Evolutionary conservation across 2,113 vertebrate species (phyloP).

Genomic region (Bos taurus): DNA sequence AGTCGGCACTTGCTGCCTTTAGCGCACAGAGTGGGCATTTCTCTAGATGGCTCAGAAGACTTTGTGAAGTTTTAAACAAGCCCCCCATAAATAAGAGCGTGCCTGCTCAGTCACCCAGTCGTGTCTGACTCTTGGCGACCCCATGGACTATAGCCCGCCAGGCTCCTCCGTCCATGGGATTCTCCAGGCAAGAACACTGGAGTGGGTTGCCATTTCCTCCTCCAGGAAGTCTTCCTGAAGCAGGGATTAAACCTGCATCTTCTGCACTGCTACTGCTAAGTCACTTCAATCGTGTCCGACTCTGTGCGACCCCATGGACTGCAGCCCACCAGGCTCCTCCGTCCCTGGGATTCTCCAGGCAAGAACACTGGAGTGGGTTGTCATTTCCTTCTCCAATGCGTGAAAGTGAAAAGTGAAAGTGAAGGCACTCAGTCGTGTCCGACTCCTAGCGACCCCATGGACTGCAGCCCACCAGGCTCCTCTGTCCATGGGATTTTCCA

Average conservation of each 20-base stretch:
- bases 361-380: too few species aligned
- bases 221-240: neutral
- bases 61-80: neutral
- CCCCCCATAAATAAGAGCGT: rapidly evolving
- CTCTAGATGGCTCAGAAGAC: neutral
- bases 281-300: too few species aligned
- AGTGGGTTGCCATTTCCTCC: neutral
- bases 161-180: neutral
- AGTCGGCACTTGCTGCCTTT: rapidly evolving
- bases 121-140: rapidly evolving
- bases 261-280: neutral
- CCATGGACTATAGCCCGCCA: neutral
- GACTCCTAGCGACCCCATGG: too few species aligned
- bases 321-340: too few species aligned
- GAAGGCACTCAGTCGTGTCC: too few species aligned
- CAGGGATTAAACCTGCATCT: neutral
- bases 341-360: too few species aligned
- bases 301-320: too few species aligned
- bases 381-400: too few species aligned
- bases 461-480: too few species aligned
- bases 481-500: too few species aligned
- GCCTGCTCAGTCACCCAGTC: neutral
- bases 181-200: neutral
- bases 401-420: too few species aligned
- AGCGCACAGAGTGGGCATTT: rapidly evolving